phyloP scores from a whole-genome alignment of 2,797 vertebrate genomes.

The Clarias pachynema region DNA sequence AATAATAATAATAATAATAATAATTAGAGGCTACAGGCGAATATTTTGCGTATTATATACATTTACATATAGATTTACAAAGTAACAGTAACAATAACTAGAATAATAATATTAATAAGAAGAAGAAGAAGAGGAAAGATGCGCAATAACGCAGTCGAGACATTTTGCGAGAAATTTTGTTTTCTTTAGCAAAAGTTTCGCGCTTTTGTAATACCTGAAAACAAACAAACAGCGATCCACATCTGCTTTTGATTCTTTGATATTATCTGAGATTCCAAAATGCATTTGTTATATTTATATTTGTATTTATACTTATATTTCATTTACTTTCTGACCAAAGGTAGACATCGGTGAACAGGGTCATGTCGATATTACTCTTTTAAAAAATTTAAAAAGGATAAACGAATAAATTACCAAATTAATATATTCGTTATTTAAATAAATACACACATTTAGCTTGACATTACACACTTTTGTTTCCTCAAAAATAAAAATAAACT shows the following conservation, averaged over 20 bases:
- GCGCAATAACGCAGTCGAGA: background rate
- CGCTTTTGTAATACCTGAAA: background rate
- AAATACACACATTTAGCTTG: background rate
- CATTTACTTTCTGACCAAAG: no score
- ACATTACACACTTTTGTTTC: background rate
- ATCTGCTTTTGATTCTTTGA: background rate
- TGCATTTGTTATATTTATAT: background rate
- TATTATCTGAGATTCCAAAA: background rate
- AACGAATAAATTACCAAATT: background rate
- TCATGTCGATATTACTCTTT: background rate
- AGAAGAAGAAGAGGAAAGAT: no score
- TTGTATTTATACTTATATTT: background rate
- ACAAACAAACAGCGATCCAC: background rate
- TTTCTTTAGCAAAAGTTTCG: background rate
- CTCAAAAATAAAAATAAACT: background rate
- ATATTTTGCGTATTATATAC: background rate
- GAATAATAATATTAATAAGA: no score
- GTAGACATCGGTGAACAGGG: background rate
- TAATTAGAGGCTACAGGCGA: no score
- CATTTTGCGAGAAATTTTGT: background rate
- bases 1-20: background rate
- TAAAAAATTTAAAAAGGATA: background rate
- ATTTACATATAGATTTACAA: no score
- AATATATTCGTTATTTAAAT: background rate
- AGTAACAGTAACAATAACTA: no score